These are phyloP conservation scores for Gambelia wislizenii DNA, from an alignment of 2,797 vertebrate genomes.

Conservation along the genomic window DNA sequence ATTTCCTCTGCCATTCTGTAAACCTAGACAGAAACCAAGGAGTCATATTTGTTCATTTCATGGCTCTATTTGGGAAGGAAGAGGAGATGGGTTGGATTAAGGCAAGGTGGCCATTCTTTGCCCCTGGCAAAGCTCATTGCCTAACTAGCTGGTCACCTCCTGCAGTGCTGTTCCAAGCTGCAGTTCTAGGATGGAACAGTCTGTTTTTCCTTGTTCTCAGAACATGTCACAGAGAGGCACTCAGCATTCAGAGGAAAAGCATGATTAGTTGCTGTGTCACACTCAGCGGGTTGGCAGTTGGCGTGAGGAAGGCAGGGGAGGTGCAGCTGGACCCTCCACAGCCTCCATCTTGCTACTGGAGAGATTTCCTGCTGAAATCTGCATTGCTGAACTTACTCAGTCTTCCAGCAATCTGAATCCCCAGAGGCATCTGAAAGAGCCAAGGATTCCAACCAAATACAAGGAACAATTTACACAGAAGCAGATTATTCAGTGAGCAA, in stretches of 20 bases:
- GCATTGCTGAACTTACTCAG: background rate
- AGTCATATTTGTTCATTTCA: background rate
- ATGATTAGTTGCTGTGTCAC: constrained; percentile 27
- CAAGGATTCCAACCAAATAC: background rate
- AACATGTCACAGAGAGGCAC: constrained; percentile 18
- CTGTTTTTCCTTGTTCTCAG: constrained; percentile 42
- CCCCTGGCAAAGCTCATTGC: background rate
- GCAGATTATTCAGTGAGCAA: no score
- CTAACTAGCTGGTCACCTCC: background rate
- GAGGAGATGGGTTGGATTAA: background rate
- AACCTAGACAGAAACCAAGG: background rate
- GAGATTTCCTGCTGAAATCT: background rate
- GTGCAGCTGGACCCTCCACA: background rate
- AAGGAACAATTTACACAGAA: background rate
- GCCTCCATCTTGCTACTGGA: background rate
- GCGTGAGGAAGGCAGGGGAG: background rate
- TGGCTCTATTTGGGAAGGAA: background rate
- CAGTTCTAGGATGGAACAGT: constrained; percentile 30
- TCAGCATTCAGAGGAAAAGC: background rate
- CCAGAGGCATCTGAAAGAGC: background rate
- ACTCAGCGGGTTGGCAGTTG: background rate
- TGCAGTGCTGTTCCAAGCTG: background rate
- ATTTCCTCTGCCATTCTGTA: background rate
- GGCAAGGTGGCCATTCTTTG: background rate
- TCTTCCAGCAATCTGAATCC: background rate